Evolutionary conservation across 2,113 vertebrate species (phyloP).

Genomic region (Nycticorax nycticorax): DNA sequence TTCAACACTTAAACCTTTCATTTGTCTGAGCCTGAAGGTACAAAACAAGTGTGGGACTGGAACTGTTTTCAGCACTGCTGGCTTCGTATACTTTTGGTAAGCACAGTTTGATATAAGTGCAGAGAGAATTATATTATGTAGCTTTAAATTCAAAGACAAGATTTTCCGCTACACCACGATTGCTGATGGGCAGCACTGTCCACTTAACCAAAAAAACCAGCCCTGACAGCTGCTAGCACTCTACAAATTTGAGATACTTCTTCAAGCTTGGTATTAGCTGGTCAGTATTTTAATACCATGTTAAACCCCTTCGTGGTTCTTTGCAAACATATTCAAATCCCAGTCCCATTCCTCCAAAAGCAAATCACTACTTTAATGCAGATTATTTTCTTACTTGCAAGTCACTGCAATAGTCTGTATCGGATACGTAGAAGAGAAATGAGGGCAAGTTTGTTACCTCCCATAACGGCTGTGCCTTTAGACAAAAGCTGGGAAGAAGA

Average conservation of each 20-base stretch:
- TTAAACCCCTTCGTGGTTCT: background rate
- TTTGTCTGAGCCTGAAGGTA: background rate
- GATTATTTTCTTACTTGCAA: background rate
- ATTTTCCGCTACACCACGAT: background rate
- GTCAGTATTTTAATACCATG: background rate
- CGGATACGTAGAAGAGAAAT: background rate
- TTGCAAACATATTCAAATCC: background rate
- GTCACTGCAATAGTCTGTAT: background rate
- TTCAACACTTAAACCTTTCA: background rate
- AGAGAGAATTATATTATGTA: background rate
- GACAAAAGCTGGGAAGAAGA: background rate
- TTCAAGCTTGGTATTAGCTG: background rate
- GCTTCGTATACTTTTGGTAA: background rate
- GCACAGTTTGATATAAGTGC: background rate
- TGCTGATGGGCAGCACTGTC: background rate
- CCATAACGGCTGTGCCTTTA: background rate
- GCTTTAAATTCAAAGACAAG: background rate
- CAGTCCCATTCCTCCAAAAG: background rate
- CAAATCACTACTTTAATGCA: background rate
- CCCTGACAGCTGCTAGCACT: background rate
- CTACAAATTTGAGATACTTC: background rate
- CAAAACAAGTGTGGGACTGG: fast-evolving
- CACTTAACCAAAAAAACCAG: background rate
- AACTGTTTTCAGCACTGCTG: background rate
- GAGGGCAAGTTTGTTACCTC: background rate